These are phyloP conservation scores for Dinoponera quadriceps DNA, from an alignment of 1,140 invertebrate species.

Conservation along the genomic window DNA sequence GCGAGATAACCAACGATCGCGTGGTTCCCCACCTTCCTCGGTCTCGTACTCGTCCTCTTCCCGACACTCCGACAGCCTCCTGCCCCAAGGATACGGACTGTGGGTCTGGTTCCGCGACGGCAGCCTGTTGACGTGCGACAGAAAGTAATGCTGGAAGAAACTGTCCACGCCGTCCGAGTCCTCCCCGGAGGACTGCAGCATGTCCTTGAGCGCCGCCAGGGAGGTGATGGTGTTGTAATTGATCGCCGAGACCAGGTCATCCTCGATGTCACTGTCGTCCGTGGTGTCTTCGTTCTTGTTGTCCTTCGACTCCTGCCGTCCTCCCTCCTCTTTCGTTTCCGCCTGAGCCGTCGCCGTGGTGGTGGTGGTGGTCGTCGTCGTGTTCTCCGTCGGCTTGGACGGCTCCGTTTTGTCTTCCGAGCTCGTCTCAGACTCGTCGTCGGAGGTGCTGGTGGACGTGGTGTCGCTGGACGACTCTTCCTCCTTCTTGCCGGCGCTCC, in stretches of 20 bases:
- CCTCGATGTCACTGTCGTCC: slow-evolving; percentile 85
- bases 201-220: slow-evolving; percentile 89
- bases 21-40: slow-evolving; percentile 83
- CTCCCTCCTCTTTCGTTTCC: slow-evolving; percentile 45
- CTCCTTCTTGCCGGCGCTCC: slow-evolving; percentile 69
- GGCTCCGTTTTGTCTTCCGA: slow-evolving; percentile 82
- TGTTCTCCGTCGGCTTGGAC: slow-evolving; percentile 62
- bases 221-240: slow-evolving; percentile 90
- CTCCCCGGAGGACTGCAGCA: slow-evolving; percentile 87
- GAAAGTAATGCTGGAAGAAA: slow-evolving; percentile 91
- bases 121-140: slow-evolving; percentile 89
- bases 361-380: slow-evolving; percentile 42
- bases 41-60: slow-evolving; percentile 93
- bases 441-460: slow-evolving; percentile 79
- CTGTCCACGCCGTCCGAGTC: slow-evolving; percentile 88
- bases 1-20: background rate
- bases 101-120: slow-evolving; percentile 87
- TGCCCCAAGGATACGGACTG: slow-evolving; percentile 87
- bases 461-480: slow-evolving; percentile 79
- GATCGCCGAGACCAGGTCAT: slow-evolving; percentile 88
- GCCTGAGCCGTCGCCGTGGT: slow-evolving; percentile 58
- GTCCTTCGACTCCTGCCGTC: slow-evolving; percentile 69
- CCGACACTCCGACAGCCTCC: slow-evolving; percentile 92
- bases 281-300: slow-evolving; percentile 70
- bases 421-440: slow-evolving; percentile 82